Evolutionary conservation across 2,888 invertebrate species (phyloP).

Genomic region (Crioceris asparagi): DNA sequence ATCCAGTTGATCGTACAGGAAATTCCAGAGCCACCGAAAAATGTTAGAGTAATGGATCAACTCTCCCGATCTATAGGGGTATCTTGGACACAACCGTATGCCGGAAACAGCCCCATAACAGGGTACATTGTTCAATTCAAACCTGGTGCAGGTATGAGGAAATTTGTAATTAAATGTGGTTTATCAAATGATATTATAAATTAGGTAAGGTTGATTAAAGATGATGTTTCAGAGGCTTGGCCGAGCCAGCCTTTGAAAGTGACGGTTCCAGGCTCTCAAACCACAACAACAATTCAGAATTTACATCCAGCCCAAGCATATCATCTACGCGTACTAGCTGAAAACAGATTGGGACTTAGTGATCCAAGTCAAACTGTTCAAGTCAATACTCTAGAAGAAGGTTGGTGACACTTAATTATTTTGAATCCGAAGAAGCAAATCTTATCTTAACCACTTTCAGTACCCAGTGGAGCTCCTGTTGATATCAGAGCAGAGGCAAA

Average conservation of each 20-base stretch:
- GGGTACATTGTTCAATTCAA: slow-evolving; percentile 86
- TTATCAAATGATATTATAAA: neutral
- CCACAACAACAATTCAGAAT: slow-evolving; percentile 68
- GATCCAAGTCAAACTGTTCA: slow-evolving; percentile 77
- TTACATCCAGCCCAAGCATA: slow-evolving; percentile 80
- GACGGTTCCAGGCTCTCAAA: slow-evolving; percentile 72
- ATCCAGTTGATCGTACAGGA: slow-evolving; percentile 86
- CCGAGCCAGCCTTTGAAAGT: slow-evolving; percentile 72
- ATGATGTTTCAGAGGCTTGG: slow-evolving; percentile 56
- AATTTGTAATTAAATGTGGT: neutral
- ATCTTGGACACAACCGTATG: slow-evolving; percentile 83
- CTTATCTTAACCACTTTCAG: slow-evolving; percentile 31
- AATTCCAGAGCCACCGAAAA: slow-evolving; percentile 82
- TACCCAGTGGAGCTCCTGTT: slow-evolving; percentile 70
- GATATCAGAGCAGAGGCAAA: slow-evolving; percentile 75
- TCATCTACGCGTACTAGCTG: slow-evolving; percentile 79
- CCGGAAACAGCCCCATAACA: slow-evolving; percentile 79
- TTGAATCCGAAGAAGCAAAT: too few relatives aligned
- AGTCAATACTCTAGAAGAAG: slow-evolving; percentile 77
- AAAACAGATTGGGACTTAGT: slow-evolving; percentile 79
- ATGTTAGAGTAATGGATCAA: slow-evolving; percentile 74
- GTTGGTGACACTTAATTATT: slow-evolving; percentile 33
- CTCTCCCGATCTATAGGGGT: slow-evolving; percentile 75
- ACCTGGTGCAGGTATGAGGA: slow-evolving; percentile 65
- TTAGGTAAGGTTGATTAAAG: neutral